Conservation (phyloP, 2,113 vertebrate genomes). For the Piaya cayana region DNA sequence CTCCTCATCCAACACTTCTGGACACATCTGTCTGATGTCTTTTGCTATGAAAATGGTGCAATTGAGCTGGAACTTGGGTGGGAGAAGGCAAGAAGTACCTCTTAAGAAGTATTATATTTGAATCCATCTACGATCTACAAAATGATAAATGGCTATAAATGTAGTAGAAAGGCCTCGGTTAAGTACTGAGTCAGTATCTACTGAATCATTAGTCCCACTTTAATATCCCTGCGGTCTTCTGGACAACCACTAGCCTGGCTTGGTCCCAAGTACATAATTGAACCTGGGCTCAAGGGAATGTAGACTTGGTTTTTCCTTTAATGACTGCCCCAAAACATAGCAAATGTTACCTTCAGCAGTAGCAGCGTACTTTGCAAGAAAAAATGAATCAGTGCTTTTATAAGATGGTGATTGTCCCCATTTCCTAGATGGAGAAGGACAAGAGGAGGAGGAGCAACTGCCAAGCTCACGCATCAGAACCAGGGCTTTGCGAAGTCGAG, state of each 20-base stretch:
- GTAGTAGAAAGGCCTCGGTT: background rate
- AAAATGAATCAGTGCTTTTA: background rate
- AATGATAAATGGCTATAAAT: background rate
- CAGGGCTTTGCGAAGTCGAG: background rate
- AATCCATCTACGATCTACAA: background rate
- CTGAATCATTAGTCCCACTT: constrained; percentile 33
- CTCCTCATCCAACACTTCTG: background rate
- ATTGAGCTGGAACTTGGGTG: background rate
- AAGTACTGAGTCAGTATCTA: background rate
- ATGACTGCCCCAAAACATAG: background rate
- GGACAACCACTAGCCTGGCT: constrained; percentile 44
- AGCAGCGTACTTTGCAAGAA: background rate
- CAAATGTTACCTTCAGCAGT: background rate
- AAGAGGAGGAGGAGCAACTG: background rate
- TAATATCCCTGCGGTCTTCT: constrained; percentile 19
- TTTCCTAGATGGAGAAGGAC: background rate
- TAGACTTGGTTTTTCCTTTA: background rate
- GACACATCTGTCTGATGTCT: background rate
- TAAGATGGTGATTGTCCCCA: background rate
- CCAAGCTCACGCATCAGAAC: background rate
- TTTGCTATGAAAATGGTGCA: background rate
- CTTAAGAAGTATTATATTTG: background rate
- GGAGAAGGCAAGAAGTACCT: background rate
- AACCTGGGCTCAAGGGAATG: background rate
- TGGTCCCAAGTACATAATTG: background rate